Evolutionary conservation across 2,888 invertebrate species (phyloP).

Genomic region (Cephus pygmeus): DNA sequence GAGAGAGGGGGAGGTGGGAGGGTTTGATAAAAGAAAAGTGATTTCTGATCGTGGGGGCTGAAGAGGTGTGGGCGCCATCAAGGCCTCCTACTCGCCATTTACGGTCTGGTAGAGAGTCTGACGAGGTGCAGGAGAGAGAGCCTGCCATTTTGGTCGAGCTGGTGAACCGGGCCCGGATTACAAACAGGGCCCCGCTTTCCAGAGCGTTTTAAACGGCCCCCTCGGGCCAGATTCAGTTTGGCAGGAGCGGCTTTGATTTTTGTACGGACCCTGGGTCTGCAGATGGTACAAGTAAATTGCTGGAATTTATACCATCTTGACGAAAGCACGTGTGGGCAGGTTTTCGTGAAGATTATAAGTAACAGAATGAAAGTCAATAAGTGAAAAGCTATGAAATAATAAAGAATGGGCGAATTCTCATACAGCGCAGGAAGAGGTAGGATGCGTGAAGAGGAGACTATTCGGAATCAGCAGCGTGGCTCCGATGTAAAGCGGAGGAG

Average conservation of each 20-base stretch:
- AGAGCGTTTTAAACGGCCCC: background rate
- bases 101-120: constrained; percentile 40
- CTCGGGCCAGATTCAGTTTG: background rate
- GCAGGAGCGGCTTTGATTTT: background rate
- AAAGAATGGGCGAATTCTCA: background rate
- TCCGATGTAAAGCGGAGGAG: background rate
- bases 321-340: background rate
- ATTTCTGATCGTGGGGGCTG: constrained; percentile 5
- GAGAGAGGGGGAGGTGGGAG: background rate
- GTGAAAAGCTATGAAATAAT: background rate
- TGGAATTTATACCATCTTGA: background rate
- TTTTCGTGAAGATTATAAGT: background rate
- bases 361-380: background rate
- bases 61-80: constrained; percentile 56
- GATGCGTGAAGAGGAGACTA: background rate
- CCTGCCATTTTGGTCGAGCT: background rate
- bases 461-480: background rate
- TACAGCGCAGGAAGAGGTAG: background rate
- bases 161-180: background rate
- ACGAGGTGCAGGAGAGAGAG: constrained; percentile 5
- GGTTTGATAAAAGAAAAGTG: background rate
- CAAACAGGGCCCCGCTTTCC: background rate
- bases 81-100: constrained; percentile 61
- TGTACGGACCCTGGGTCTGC: background rate
- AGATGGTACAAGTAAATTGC: background rate